Conservation (phyloP, 2,797 vertebrate species). For the Lacerta bilineata region DNA sequence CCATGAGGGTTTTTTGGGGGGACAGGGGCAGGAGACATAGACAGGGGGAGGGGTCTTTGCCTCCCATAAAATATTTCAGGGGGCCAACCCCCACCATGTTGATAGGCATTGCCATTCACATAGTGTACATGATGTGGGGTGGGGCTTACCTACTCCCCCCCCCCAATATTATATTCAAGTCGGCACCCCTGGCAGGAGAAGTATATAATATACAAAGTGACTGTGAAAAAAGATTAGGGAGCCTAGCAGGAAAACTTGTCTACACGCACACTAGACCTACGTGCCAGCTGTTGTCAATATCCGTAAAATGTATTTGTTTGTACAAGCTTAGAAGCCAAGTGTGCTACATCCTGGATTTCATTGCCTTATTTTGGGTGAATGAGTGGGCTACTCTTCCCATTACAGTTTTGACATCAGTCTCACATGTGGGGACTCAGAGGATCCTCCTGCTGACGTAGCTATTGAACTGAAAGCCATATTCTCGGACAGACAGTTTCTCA, state of each 20-base stretch:
- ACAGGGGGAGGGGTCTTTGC: not conserved
- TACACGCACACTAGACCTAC: not conserved
- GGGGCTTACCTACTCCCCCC: too few species aligned
- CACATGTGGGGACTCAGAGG: slow-evolving; percentile 91
- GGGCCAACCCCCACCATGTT: too few species aligned
- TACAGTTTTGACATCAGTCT: slow-evolving; percentile 94
- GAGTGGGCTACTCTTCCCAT: slow-evolving; percentile 52
- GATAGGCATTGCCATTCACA: too few species aligned
- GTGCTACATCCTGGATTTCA: not conserved
- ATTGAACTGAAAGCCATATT: slow-evolving; percentile 95
- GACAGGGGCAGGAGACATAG: not conserved
- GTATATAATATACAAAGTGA: not conserved
- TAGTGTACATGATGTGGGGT: too few species aligned
- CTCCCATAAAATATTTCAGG: too few species aligned
- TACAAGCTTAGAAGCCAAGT: not conserved
- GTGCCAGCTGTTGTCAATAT: not conserved
- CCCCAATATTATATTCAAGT: too few species aligned
- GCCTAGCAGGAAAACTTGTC: not conserved
- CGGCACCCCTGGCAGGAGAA: not conserved
- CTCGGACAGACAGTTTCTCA: slow-evolving; percentile 90
- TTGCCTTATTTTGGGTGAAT: slow-evolving; percentile 30
- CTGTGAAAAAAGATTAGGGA: not conserved
- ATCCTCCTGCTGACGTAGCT: slow-evolving; percentile 88
- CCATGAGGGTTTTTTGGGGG: not conserved
- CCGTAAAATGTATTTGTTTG: not conserved